These are phyloP conservation scores for Papilio machaon DNA, from an alignment of 1,140 invertebrate species.

Conservation along the genomic window DNA sequence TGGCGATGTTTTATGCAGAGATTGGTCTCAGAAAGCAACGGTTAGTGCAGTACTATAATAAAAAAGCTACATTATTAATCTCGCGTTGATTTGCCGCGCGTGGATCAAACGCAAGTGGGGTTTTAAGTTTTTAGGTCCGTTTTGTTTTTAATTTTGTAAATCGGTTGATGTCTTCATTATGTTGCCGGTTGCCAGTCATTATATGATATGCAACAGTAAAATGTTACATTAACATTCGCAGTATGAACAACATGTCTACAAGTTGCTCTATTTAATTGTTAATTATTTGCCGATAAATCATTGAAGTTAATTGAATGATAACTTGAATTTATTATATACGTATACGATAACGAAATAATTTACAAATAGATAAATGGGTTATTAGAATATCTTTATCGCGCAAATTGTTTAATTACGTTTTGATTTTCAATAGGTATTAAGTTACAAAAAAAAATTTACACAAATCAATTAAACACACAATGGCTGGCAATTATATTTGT, in stretches of 20 bases:
- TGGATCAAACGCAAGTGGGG: background rate
- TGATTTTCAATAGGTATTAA: background rate
- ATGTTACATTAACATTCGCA: constrained; percentile 55
- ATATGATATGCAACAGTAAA: constrained; percentile 58
- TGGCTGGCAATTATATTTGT: no score
- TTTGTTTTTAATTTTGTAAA: constrained; percentile 3
- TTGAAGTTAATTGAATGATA: constrained; percentile 23
- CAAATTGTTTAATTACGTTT: background rate
- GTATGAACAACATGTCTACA: constrained; percentile 31
- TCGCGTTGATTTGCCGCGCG: background rate
- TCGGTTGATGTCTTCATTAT: constrained; percentile 59
- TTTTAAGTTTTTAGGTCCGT: background rate
- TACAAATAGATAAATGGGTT: constrained; percentile 5
- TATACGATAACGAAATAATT: constrained; percentile 6
- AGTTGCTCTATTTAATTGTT: constrained; percentile 50
- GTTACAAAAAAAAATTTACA: background rate
- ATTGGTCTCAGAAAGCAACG: no score
- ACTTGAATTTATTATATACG: background rate
- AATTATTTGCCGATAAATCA: constrained; percentile 8
- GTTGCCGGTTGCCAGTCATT: constrained; percentile 47
- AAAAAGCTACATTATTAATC: no score
- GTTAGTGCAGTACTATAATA: no score
- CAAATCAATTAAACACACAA: no score
- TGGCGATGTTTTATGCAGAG: no score
- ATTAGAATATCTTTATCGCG: constrained; percentile 19